phyloP scores from a whole-genome alignment of 2,113 vertebrate species.

The Melanotaenia duboulayi region DNA sequence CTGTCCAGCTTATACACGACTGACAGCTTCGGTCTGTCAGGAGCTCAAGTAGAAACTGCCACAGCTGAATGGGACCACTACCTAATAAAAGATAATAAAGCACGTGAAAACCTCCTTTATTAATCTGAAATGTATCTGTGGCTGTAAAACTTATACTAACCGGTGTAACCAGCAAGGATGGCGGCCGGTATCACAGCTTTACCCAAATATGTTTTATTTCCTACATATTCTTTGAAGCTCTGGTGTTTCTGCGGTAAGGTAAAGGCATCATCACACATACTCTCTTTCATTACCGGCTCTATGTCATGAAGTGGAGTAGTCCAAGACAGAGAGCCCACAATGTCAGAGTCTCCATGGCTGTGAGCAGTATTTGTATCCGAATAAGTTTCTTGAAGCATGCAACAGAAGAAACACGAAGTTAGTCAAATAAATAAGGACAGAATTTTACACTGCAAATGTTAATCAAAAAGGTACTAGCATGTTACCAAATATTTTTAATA shows the following conservation, averaged over 20 bases:
- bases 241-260: constrained; percentile 47
- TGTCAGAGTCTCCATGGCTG: constrained; percentile 16
- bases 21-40: constrained; percentile 78
- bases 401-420: background rate
- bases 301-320: constrained; percentile 9
- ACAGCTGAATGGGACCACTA: constrained; percentile 79
- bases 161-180: constrained; percentile 75
- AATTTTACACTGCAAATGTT: background rate
- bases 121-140: background rate
- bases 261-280: constrained; percentile 38
- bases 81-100: constrained; percentile 40
- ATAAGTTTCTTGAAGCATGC: constrained; percentile 26
- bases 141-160: constrained; percentile 34
- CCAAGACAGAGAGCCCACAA: constrained; percentile 45
- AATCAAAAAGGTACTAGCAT: background rate
- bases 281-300: constrained; percentile 22
- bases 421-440: background rate
- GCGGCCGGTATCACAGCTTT: constrained; percentile 70
- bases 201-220: constrained; percentile 46
- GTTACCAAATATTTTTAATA: no score
- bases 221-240: constrained; percentile 74
- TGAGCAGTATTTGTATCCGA: constrained; percentile 35
- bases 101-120: background rate
- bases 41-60: constrained; percentile 82
- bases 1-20: constrained; percentile 80